phyloP scores from a whole-genome alignment of 2,888 invertebrate species.

The Ferrisia virgata region DNA sequence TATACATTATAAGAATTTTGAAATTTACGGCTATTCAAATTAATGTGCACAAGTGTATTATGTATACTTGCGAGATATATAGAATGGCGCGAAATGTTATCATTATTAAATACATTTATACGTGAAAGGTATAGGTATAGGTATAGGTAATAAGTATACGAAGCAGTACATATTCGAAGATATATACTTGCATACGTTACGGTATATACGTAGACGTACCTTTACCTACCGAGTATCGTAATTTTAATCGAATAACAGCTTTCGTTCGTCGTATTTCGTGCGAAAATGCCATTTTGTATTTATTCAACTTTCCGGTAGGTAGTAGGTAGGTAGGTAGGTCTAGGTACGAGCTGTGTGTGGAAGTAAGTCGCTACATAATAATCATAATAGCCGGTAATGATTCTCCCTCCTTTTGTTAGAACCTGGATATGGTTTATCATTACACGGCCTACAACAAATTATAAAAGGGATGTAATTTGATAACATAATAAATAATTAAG shows the following conservation, averaged over 20 bases:
- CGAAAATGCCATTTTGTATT: constrained; percentile 37
- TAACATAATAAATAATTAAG: constrained; percentile 40
- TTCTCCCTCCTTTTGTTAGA: constrained; percentile 4
- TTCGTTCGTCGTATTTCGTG: constrained; percentile 29
- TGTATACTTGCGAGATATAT: too few relatives aligned
- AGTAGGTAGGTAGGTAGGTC: neutral
- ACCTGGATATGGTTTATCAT: constrained; percentile 35
- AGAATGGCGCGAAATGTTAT: neutral
- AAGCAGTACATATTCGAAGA: neutral
- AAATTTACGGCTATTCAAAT: too few relatives aligned
- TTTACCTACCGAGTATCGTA: neutral
- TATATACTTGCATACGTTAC: too few relatives aligned
- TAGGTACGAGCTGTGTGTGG: neutral
- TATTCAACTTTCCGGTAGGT: constrained; percentile 13
- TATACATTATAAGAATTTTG: too few relatives aligned
- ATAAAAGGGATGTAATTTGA: constrained; percentile 29
- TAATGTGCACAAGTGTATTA: too few relatives aligned
- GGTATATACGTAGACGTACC: too few relatives aligned
- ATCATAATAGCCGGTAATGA: constrained; percentile 4
- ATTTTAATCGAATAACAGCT: constrained; percentile 36
- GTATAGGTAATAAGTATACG: too few relatives aligned
- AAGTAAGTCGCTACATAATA: neutral
- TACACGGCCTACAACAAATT: neutral
- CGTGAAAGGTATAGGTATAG: too few relatives aligned
- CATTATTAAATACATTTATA: neutral